These are phyloP conservation scores for Capra hircus DNA, from an alignment of 2,113 vertebrate genomes.

Conservation along the genomic window DNA sequence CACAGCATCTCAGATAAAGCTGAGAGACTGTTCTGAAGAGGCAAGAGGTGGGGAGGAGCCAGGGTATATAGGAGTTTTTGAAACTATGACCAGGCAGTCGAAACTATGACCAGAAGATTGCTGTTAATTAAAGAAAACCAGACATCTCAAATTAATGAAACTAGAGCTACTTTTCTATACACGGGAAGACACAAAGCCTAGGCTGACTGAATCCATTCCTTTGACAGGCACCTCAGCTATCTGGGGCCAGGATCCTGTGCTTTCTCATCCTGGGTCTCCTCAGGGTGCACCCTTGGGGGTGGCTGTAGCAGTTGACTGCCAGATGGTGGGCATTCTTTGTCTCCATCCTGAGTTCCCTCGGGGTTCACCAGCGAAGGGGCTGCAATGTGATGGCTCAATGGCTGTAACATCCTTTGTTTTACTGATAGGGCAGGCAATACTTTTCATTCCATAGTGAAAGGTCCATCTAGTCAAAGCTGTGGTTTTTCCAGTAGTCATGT, in stretches of 20 bases:
- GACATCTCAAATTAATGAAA: not conserved
- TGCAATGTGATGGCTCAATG: not conserved
- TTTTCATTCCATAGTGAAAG: not conserved
- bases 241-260: not conserved
- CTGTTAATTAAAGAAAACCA: not conserved
- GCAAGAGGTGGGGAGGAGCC: not conserved
- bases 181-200: not conserved
- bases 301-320: not conserved
- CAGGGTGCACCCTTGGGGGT: not conserved
- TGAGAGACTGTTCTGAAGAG: not conserved
- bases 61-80: not conserved
- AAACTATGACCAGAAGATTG: not conserved
- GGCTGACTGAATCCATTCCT: not conserved
- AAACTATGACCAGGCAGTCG: not conserved
- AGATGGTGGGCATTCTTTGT: not conserved
- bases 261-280: not conserved
- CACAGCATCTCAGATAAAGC: not conserved
- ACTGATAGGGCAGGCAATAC: not conserved
- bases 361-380: not conserved
- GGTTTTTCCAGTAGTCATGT: not conserved
- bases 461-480: not conserved
- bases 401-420: not conserved
- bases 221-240: not conserved
- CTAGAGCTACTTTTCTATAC: not conserved
- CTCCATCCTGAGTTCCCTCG: not conserved